Evolutionary conservation across 2,113 vertebrate genomes (phyloP).

Genomic region (Tenrec ecaudatus): DNA sequence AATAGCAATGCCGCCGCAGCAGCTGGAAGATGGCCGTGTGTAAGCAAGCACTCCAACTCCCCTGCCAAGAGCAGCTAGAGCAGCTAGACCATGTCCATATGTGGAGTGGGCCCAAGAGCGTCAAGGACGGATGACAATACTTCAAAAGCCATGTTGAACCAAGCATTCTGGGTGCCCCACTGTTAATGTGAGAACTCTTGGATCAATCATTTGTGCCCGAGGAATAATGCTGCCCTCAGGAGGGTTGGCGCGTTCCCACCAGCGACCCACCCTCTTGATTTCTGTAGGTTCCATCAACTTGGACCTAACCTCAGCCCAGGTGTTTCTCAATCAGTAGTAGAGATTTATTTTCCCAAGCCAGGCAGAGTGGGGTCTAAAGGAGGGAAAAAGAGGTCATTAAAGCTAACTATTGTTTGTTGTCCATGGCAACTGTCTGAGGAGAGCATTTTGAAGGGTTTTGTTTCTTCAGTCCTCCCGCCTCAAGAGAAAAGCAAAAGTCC

Average conservation of each 20-base stretch:
- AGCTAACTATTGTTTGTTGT: conserved; percentile 39
- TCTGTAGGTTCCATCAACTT: conserved; percentile 1
- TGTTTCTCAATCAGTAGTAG: conserved; percentile 68
- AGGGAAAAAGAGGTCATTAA: conserved; percentile 63
- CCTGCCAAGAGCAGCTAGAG: neutral
- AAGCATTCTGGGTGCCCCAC: too few relatives aligned
- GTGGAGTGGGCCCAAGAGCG: neutral
- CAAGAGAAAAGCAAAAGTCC: conserved; percentile 45
- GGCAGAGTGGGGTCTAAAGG: conserved; percentile 20
- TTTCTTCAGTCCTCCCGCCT: conserved; percentile 35
- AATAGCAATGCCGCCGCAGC: neutral
- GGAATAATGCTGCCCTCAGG: neutral
- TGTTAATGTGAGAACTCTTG: neutral
- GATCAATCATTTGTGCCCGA: neutral
- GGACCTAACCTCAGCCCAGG: conserved; percentile 64
- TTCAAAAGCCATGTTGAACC: neutral
- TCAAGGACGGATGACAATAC: neutral
- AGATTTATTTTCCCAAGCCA: conserved; percentile 60
- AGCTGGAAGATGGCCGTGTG: neutral
- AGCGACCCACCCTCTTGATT: neutral
- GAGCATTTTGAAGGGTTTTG: conserved; percentile 51
- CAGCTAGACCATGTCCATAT: neutral
- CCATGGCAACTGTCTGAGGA: conserved; percentile 68
- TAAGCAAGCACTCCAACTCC: neutral
- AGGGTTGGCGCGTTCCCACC: neutral